These are phyloP conservation scores for Sebastes oblongus DNA, from an alignment of 2,797 vertebrate genomes.

Conservation along the genomic window DNA sequence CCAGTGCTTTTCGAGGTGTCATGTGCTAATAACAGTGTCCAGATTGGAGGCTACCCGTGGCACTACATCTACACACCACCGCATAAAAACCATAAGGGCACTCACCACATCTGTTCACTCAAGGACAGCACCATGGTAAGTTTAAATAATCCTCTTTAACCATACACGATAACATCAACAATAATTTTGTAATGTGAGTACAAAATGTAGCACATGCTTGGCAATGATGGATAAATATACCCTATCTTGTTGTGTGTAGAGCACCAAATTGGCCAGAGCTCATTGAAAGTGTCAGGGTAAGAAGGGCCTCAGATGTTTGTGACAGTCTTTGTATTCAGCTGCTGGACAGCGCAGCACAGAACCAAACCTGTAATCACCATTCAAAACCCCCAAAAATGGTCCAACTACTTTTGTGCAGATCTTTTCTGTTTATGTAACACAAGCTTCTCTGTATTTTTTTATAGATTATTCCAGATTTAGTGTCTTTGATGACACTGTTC, in stretches of 20 bases:
- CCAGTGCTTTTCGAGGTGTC: slow-evolving; percentile 92
- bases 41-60: slow-evolving; percentile 96
- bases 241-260: neutral
- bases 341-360: neutral
- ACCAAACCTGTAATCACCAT: slow-evolving; percentile 4
- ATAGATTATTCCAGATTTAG: neutral
- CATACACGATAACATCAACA: neutral
- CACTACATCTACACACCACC: slow-evolving; percentile 97
- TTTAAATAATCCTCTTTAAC: slow-evolving; percentile 1
- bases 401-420: neutral
- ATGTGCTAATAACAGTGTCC: slow-evolving; percentile 89
- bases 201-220: neutral
- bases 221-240: neutral
- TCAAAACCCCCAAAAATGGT: neutral
- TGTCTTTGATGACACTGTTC: neutral
- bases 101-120: slow-evolving; percentile 92
- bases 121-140: slow-evolving; percentile 89
- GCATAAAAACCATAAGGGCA: slow-evolving; percentile 89
- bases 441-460: neutral
- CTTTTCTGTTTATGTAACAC: neutral
- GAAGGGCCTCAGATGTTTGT: slow-evolving; percentile 53
- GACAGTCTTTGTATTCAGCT: slow-evolving; percentile 49
- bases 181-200: neutral
- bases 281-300: slow-evolving; percentile 37
- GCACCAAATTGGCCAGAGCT: slow-evolving; percentile 7